These are phyloP conservation scores for Oedothorax gibbosus DNA, from an alignment of 1,140 invertebrate species.

Conservation along the genomic window DNA sequence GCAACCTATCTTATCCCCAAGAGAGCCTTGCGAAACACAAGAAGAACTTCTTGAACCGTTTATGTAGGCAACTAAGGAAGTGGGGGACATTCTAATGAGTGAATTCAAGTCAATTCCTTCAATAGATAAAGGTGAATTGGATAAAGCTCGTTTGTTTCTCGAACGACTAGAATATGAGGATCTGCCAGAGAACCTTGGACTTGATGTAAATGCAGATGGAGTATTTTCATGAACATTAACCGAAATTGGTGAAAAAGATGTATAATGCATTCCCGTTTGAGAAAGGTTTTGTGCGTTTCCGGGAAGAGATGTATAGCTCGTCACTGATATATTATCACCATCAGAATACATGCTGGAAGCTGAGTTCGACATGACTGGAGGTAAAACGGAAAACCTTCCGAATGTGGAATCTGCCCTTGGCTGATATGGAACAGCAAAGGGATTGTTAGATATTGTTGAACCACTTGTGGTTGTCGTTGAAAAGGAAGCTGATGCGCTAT, in stretches of 20 bases:
- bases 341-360: constrained; percentile 4
- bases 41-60: constrained; percentile 78
- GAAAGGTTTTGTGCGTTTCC: constrained; percentile 43
- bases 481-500: neutral
- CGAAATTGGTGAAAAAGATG: constrained; percentile 46
- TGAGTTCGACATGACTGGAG: constrained; percentile 28
- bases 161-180: constrained; percentile 59
- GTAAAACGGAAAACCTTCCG: constrained; percentile 53
- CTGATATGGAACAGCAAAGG: constrained; percentile 7
- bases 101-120: constrained; percentile 94
- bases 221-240: constrained; percentile 47
- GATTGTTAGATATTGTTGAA: neutral
- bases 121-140: constrained; percentile 89
- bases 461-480: neutral
- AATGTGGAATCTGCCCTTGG: constrained; percentile 4
- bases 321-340: constrained; percentile 26
- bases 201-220: constrained; percentile 36
- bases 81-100: constrained; percentile 94
- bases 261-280: constrained; percentile 40
- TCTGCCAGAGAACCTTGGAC: constrained; percentile 46
- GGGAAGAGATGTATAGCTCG: constrained; percentile 34
- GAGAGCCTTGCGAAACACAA: constrained; percentile 69
- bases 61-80: constrained; percentile 90
- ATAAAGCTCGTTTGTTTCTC: constrained; percentile 83
- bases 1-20: constrained; percentile 73